Evolutionary conservation across 2,113 vertebrate species (phyloP), one percentile per base, ranked within the genome.

Genomic region (Riparia riparia): DNA sequence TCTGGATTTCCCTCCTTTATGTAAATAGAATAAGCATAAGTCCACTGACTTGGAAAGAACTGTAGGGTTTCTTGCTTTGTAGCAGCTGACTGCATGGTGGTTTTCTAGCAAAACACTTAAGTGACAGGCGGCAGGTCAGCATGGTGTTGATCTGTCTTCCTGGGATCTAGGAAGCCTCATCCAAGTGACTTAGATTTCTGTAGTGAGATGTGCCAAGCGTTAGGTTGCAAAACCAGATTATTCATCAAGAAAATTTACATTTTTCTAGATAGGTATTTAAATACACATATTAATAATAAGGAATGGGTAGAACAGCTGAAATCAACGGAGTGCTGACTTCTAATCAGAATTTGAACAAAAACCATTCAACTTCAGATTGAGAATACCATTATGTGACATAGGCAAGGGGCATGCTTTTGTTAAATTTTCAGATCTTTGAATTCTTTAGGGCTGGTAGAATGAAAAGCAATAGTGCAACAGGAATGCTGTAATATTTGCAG

Each of bases 21-120:
- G 18, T 65, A 65, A 79, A 73, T 50, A 66, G 50, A 29, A 80
- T 85, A 91, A 93, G 70, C 22, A 4, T 49, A 45, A 85, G 53
- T 79, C 50, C 34, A 42, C 16, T 66, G 32, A 57, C 41, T 53
- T 91, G 73, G 81, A 89, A 93, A 65, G 49, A 87, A 66, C 8
- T 49, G 2, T 29, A 34, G 47, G 32, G 17, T 74, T 91, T 86
- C 45, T 93, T 60, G 49, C 65, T 91, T 93, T 53, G 81, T 49
- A 57, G 49, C 91, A 87, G 66, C 61, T 91, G 89, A 93, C 31
- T 87, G 34, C 73, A 2, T 91, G 61, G 49, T 87, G 84, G 7
- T 77, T 94, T 94, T 84, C 50, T 90, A 94, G 56, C 41, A 92
- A 84, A 94, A 74, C 91, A 41, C 73, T 96, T 91, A 95, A 87